These are phyloP conservation scores for Drosophila testacea DNA, from an alignment of 2,888 invertebrate species.

Conservation along the genomic window DNA sequence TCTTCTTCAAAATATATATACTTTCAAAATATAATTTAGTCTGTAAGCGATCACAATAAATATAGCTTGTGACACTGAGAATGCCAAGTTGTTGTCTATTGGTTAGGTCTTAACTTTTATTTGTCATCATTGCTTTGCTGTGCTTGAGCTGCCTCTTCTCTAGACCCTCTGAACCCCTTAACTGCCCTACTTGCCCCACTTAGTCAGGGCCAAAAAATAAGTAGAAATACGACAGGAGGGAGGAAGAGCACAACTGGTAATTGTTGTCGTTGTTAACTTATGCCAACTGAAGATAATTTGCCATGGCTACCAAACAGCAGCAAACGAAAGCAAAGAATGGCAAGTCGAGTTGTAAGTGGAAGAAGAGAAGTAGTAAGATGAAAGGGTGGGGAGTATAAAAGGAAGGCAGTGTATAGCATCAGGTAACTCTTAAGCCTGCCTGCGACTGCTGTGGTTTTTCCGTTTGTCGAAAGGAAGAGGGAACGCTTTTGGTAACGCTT, in stretches of 20 bases:
- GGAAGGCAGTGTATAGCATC: conserved; percentile 49
- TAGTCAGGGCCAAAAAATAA: conserved; percentile 51
- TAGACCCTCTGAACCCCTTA: background rate
- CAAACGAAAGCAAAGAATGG: conserved; percentile 58
- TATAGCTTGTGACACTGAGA: conserved; percentile 15
- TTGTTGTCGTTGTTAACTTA: conserved; percentile 73
- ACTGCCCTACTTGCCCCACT: conserved; percentile 23
- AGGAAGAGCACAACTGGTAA: conserved; percentile 38
- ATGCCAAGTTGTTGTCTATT: conserved; percentile 13
- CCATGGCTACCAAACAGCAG: conserved; percentile 74
- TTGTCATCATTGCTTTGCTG: conserved; percentile 51
- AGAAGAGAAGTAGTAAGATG: background rate
- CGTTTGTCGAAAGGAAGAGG: conserved; percentile 54
- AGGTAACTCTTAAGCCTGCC: conserved; percentile 74
- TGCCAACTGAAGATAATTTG: conserved; percentile 79
- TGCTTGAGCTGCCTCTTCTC: conserved; percentile 5
- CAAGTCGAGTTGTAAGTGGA: conserved; percentile 21
- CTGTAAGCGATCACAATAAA: conserved; percentile 8
- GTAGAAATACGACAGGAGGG: conserved; percentile 26
- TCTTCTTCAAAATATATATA: too few relatives aligned
- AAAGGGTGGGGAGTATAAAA: background rate
- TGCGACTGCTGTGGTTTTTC: conserved; percentile 66
- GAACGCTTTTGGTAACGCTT: conserved; percentile 73
- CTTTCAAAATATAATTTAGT: background rate
- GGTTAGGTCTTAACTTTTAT: conserved; percentile 56